Evolutionary conservation across 2,113 vertebrate genomes (phyloP), one percentile per base, ranked within the genome.

Genomic region (Aspidoscelis tigris): DNA sequence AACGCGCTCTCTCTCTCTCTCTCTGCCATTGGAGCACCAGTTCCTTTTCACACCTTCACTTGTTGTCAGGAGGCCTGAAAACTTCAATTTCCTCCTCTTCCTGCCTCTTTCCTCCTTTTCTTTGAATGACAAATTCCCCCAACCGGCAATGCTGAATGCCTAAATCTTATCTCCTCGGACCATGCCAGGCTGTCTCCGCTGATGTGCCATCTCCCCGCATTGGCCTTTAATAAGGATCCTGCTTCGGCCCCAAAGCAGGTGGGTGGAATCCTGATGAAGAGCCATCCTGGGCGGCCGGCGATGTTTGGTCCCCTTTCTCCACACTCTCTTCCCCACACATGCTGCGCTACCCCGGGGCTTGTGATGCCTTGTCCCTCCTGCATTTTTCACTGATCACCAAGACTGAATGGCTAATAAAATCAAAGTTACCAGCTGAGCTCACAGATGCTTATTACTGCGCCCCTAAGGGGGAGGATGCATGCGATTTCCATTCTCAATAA

Each of bases 111-210:
- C 58, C 0, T 16, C 0, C 3, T 55, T 0, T 69, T 68, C 78
- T 90, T 82, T 8, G 65, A 86, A 22, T 78, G 88, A 92, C 90
- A 93, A 91, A 91, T 82, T 82, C 85, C 80, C 43, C 82, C 73
- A 20, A 50, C 61, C 80, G 73, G 83, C 86, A 41, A 50, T 70
- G 82, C 88, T 16, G 85, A 86, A 87, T 79, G 85, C 68, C 80
- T 72, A 22, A 90, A 90, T 89, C 89, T 95, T 93, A 94, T 92
- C 92, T 93, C 78, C 20, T n/a, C 2, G 66, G 86, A 79, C 85
- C 90, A 90, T 88, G 92, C 87, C 84, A 87, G 50, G 83, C 80
- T 70, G 0, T 0, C 91, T 82, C 91, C 89, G 86, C 86, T 76
- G 66, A 81, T 81, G 81, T 83, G 85, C 86, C 88, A 88, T 78